These are phyloP conservation scores for Pseudoatta argentina DNA, from an alignment of 1,140 invertebrate genomes.

Conservation along the genomic window DNA sequence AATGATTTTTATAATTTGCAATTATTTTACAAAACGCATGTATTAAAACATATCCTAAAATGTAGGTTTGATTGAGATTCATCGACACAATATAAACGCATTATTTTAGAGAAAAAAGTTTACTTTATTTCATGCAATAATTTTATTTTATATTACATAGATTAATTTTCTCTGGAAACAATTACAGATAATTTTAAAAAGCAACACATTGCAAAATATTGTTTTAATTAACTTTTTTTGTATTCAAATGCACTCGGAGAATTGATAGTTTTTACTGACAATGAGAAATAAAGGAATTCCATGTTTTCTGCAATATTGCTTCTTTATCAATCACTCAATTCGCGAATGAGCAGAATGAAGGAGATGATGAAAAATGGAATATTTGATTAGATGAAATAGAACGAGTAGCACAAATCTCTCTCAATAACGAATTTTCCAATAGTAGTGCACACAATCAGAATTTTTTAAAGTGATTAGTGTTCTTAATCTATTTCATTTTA, in stretches of 20 bases:
- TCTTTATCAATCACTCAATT: constrained; percentile 61
- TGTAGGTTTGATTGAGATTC: neutral
- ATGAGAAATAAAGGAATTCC: neutral
- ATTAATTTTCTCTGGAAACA: neutral
- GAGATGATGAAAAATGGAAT: constrained; percentile 4
- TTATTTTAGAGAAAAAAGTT: neutral
- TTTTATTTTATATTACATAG: constrained; percentile 1
- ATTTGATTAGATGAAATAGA: constrained; percentile 20
- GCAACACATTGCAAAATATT: neutral
- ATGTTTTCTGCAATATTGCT: constrained; percentile 56
- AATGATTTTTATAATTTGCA: neutral
- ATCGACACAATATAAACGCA: neutral
- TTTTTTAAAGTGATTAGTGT: constrained; percentile 1
- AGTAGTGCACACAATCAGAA: neutral
- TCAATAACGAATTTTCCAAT: constrained; percentile 4
- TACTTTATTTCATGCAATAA: neutral
- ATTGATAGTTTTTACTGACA: neutral
- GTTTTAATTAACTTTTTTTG: neutral
- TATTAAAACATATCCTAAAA: neutral
- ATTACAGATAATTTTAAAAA: neutral
- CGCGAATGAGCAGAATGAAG: neutral
- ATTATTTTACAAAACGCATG: constrained; percentile 4
- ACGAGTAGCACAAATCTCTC: neutral
- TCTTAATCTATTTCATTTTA: neutral
- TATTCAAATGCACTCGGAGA: neutral